Percentiles rank a stretch among this genome's conserved stretches.
phyloP scores from a whole-genome alignment of 2,797 vertebrate genomes.

The Diplodus puntazzo region DNA sequence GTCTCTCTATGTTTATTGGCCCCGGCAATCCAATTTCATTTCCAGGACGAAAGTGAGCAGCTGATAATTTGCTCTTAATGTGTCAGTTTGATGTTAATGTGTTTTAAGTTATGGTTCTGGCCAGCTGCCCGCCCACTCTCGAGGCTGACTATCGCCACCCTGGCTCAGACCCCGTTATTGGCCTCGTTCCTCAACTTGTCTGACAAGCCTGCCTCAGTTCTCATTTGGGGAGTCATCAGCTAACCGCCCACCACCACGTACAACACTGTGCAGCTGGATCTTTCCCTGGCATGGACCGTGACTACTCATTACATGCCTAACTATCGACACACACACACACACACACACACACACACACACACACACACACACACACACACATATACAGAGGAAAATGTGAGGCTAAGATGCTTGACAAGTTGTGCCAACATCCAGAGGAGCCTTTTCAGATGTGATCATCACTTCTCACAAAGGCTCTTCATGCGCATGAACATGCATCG shows the following conservation, averaged over 20 bases:
- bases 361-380: too few species aligned
- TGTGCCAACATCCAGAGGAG: conserved; percentile 30
- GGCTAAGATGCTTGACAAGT: conserved; percentile 47
- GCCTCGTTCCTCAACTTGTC: conserved; percentile 72
- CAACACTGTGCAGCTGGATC: conserved; percentile 57
- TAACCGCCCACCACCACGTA: conserved; percentile 56
- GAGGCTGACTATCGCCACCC: conserved; percentile 60
- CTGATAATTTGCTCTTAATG: conserved; percentile 82
- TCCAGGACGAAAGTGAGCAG: conserved; percentile 62
- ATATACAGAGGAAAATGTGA: conserved; percentile 22
- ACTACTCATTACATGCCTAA: conserved; percentile 66
- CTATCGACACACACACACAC: conserved; percentile 32
- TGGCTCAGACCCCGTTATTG: conserved; percentile 67
- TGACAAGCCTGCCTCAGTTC: conserved; percentile 72
- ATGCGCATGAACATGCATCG: neutral
- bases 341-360: conserved; percentile 7
- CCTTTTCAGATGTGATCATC: conserved; percentile 47
- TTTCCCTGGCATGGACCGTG: conserved; percentile 47
- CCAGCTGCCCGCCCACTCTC: conserved; percentile 68
- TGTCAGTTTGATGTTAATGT: conserved; percentile 78
- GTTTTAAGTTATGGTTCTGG: conserved; percentile 80
- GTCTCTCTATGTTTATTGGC: conserved; percentile 66
- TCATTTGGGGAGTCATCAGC: conserved; percentile 69
- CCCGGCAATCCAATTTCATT: conserved; percentile 68
- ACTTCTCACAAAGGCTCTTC: conserved; percentile 20